Conservation (phyloP, 2,797 vertebrate genomes). For the Australoheros facetus region DNA sequence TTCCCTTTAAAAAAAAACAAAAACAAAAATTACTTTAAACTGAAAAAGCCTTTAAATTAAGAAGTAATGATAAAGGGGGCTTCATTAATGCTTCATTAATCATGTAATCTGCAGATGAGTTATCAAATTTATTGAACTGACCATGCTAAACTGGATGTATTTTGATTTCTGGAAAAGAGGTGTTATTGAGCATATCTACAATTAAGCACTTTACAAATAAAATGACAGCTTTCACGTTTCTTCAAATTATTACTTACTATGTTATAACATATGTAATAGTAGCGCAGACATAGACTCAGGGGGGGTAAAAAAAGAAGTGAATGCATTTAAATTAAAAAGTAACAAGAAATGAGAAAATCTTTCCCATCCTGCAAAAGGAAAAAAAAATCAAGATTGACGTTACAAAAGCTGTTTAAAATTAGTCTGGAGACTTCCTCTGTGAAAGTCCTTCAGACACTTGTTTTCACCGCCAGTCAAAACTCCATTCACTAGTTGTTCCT, state of each 20-base stretch:
- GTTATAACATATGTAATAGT: background rate
- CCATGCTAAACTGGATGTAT: background rate
- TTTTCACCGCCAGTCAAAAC: slow-evolving; percentile 47
- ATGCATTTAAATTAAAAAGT: background rate
- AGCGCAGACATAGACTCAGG: too few relatives aligned
- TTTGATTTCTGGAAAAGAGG: background rate
- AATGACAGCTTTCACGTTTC: accelerated
- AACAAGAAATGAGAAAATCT: background rate
- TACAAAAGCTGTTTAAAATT: slow-evolving; percentile 30
- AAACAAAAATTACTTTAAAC: background rate
- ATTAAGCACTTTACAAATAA: background rate
- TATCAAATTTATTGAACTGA: background rate
- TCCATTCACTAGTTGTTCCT: slow-evolving; percentile 34
- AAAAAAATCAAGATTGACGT: background rate
- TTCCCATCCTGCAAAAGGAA: background rate
- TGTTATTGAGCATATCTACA: background rate
- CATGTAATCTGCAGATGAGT: background rate
- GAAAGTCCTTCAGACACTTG: slow-evolving; percentile 26
- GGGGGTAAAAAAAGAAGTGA: too few relatives aligned
- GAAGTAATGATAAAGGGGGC: background rate
- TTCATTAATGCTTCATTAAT: background rate
- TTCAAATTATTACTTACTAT: background rate
- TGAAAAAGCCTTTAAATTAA: background rate
- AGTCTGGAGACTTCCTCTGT: slow-evolving; percentile 24
- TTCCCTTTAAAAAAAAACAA: slow-evolving; percentile 33